These are phyloP conservation scores for Lepidurus couesii DNA, from an alignment of 1,140 invertebrate genomes.

Conservation along the genomic window DNA sequence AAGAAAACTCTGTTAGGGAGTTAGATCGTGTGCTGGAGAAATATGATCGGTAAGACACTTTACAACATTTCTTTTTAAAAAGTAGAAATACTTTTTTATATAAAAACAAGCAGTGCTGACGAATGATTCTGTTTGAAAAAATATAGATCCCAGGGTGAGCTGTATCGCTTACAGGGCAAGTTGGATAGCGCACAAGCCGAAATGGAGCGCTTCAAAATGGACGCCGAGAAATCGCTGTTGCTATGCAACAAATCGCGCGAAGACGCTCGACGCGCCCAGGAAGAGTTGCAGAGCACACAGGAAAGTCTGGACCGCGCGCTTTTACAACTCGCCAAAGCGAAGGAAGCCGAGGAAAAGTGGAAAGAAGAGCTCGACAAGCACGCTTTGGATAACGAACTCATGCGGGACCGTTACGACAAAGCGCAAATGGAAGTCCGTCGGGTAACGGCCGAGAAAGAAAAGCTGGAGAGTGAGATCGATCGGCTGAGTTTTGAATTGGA, in stretches of 20 bases:
- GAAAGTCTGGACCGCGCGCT: constrained; percentile 80
- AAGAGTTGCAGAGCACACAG: constrained; percentile 72
- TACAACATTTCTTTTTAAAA: not conserved
- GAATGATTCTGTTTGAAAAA: too few species aligned
- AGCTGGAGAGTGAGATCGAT: constrained; percentile 73
- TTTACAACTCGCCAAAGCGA: constrained; percentile 71
- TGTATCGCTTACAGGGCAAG: constrained; percentile 78
- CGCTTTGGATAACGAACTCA: constrained; percentile 71
- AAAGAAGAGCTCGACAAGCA: constrained; percentile 78
- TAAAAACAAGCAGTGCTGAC: not conserved
- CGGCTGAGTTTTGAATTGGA: constrained; percentile 79
- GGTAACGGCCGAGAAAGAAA: constrained; percentile 76
- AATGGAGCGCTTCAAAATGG: constrained; percentile 73
- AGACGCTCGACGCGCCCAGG: constrained; percentile 75
- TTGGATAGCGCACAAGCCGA: constrained; percentile 79
- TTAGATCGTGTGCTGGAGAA: constrained; percentile 87
- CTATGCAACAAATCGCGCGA: constrained; percentile 72
- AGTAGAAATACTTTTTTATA: not conserved
- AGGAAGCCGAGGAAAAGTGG: constrained; percentile 84
- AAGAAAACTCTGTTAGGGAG: constrained; percentile 79
- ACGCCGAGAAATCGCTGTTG: constrained; percentile 75
- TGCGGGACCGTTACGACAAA: constrained; percentile 78
- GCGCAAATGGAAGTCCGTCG: constrained; percentile 73
- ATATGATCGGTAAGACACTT: constrained; percentile 69
- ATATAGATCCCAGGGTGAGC: constrained; percentile 71